Evolutionary conservation across 2,113 vertebrate species (phyloP), one percentile per base, ranked within the genome.

Genomic region (Tautogolabrus adspersus): DNA sequence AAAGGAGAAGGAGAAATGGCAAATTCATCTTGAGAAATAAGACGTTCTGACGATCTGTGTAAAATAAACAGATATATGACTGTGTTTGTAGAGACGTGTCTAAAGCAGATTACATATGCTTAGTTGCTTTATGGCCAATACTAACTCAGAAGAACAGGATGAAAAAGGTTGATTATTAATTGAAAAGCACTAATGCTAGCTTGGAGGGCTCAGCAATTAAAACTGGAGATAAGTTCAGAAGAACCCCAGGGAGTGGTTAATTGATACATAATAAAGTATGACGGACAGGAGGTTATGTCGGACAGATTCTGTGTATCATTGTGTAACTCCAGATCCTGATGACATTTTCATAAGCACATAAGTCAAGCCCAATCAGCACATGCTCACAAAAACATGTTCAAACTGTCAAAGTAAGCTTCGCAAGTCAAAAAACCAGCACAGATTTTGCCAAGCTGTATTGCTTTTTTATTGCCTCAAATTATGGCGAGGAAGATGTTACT

Each of bases 91-190:
- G 13, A 38, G 34, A 64, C 7, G 51, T 70, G 49, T 44, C 56
- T 49, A 19, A 6, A 7, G 18, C 13, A 18, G 16, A 49, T 46
- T 18, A 49, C 16, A 16, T 6, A 6, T 4, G 12, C 13, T 46
- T 12, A 46, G 12, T 46, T 46, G 44, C 12, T 5, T 12, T 46
- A 46, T 46, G 4, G 13, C 44, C 44, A 49, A 49, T 16, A 49
- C 47, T 0, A 19, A 49, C 55, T 59, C 22, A 38, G 16, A 68
- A 15, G 37, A 55, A 62, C 8, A 40, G 57, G 59, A 71, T 84
- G 68, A 54, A 77, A 60, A 66, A 34, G 47, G 10, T 9, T 57
- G 13, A 68, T 89, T 60, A 77, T 83, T 71, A 65, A 83, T 86
- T 85, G 66, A 72, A 73, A 77, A 70, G 57, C 34, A n/a, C 57